Evolutionary conservation across 2,113 vertebrate species (phyloP).

Genomic region (Myodes glareolus): DNA sequence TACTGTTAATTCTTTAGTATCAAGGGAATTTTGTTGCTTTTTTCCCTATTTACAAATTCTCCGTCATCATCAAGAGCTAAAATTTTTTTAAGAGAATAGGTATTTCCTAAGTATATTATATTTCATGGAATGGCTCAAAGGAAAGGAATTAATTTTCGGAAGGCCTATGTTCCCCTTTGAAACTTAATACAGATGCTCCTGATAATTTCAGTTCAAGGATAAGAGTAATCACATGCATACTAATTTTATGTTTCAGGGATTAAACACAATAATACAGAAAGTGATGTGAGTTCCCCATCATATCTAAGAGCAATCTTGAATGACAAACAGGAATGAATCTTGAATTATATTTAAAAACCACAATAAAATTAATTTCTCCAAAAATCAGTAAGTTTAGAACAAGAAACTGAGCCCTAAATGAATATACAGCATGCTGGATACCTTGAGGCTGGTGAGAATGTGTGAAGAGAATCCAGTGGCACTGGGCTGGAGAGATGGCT

Average conservation of each 20-base stretch:
- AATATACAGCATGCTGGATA: neutral
- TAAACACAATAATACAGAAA: neutral
- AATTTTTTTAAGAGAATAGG: neutral
- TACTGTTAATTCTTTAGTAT: neutral
- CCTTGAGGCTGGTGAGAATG: neutral
- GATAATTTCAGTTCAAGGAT: neutral
- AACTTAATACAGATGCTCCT: neutral
- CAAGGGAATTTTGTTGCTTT: too few relatives aligned
- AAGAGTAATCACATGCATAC: neutral
- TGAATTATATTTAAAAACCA: neutral
- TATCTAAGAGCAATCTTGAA: neutral
- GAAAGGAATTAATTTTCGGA: neutral
- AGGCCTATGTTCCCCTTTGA: neutral
- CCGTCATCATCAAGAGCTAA: too few relatives aligned
- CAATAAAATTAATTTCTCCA: neutral
- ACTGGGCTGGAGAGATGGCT: too few relatives aligned
- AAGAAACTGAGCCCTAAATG: neutral
- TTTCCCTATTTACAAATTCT: neutral
- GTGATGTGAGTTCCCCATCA: neutral
- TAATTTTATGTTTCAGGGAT: neutral
- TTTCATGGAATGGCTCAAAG: neutral
- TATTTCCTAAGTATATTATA: neutral
- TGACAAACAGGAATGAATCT: neutral
- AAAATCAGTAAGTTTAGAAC: neutral
- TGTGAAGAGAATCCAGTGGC: neutral